phyloP scores from a whole-genome alignment of 2,888 invertebrate genomes.

The Mesoligia furuncula region DNA sequence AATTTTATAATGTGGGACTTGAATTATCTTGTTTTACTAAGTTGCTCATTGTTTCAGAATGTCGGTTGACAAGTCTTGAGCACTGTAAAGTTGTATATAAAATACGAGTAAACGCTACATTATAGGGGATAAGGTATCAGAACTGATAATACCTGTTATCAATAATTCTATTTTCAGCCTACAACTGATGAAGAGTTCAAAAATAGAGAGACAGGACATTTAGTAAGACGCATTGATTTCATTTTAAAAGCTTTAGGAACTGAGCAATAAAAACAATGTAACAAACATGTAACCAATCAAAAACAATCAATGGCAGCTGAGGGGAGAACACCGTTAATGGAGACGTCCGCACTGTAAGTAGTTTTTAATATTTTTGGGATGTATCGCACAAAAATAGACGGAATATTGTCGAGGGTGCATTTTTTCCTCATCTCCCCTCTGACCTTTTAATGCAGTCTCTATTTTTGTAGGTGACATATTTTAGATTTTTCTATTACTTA shows the following conservation, averaged over 20 bases:
- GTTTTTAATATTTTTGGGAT: conserved; percentile 89
- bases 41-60: conserved; percentile 17
- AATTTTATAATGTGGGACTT: conserved; percentile 4
- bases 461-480: conserved; percentile 62
- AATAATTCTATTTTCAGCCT: neutral
- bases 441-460: conserved; percentile 65
- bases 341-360: conserved; percentile 87
- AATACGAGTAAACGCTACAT: neutral
- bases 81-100: neutral
- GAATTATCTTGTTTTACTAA: conserved; percentile 28
- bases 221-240: conserved; percentile 50
- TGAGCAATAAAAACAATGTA: conserved; percentile 66
- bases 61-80: neutral
- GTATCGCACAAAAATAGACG: conserved; percentile 82
- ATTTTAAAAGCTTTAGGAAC: conserved; percentile 63
- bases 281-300: conserved; percentile 80
- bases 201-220: conserved; percentile 24
- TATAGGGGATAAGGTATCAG: neutral
- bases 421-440: conserved; percentile 72
- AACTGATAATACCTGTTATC: neutral
- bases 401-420: conserved; percentile 76
- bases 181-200: neutral
- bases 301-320: conserved; percentile 79
- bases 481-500: conserved; percentile 43
- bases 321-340: conserved; percentile 84